Percentiles rank a stretch among this genome's conserved stretches.
phyloP scores from a whole-genome alignment of 1,140 invertebrate genomes.

The Brachionus paranguensis region DNA sequence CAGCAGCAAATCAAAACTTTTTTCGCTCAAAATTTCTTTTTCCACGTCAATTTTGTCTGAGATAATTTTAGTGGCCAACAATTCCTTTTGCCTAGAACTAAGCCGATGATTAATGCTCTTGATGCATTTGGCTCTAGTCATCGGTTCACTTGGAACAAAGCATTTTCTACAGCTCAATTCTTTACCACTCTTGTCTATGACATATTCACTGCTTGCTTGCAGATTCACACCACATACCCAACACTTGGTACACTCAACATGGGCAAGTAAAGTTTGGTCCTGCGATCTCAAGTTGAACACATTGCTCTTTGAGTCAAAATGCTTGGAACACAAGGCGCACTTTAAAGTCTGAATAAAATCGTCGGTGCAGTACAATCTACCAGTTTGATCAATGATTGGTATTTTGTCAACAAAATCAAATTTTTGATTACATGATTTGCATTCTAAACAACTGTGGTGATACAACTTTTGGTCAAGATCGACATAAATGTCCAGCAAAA shows the following conservation, averaged over 20 bases:
- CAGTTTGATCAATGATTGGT: background rate
- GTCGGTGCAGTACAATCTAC: background rate
- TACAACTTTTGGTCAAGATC: background rate
- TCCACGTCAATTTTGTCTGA: background rate
- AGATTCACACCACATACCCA: background rate
- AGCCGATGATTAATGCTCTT: conserved; percentile 4
- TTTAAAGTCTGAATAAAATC: conserved; percentile 6
- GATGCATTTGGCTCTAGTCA: background rate
- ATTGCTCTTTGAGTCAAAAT: background rate
- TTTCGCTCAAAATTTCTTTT: background rate
- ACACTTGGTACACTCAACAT: conserved; percentile 3
- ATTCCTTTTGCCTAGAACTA: conserved; percentile 33
- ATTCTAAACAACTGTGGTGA: conserved; percentile 20
- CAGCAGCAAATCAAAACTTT: background rate
- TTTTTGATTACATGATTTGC: background rate
- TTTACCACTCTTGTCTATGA: background rate
- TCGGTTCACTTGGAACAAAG: background rate
- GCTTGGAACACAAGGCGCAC: background rate
- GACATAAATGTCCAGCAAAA: background rate
- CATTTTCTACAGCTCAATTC: background rate
- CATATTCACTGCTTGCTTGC: background rate
- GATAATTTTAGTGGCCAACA: background rate
- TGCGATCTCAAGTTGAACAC: background rate
- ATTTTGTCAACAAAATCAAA: background rate
- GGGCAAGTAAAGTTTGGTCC: background rate